phyloP scores from a whole-genome alignment of 2,797 vertebrate genomes.

The Gymnocypris eckloni region DNA sequence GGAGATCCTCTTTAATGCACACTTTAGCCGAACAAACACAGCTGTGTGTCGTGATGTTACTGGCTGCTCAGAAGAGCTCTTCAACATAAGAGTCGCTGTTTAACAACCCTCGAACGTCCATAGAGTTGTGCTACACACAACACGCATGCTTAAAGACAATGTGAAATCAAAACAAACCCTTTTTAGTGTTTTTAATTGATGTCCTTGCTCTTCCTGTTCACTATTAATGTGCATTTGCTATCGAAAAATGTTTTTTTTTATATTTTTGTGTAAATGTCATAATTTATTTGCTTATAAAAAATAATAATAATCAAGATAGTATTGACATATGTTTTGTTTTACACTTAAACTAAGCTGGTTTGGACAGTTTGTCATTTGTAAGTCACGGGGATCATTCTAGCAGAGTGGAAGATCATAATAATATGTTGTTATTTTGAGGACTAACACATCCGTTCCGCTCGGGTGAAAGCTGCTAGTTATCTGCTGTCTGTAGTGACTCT shows the following conservation, averaged over 20 bases:
- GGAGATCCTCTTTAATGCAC: constrained; percentile 50
- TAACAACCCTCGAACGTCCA: background rate
- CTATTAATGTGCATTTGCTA: background rate
- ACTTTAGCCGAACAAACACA: constrained; percentile 45
- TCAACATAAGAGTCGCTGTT: background rate
- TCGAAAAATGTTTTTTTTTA: too few species aligned
- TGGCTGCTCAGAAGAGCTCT: constrained; percentile 16
- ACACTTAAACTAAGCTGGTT: background rate
- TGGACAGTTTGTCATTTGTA: background rate
- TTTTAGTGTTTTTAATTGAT: background rate
- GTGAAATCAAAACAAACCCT: background rate
- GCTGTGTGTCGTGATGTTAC: constrained; percentile 42
- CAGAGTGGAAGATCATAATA: constrained; percentile 4
- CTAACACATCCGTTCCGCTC: constrained; percentile 18
- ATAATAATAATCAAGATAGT: background rate
- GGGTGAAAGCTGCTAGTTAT: constrained; percentile 52
- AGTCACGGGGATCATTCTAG: background rate
- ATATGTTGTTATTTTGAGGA: constrained; percentile 46
- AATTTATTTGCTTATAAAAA: background rate
- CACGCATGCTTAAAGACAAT: background rate
- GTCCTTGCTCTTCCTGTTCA: background rate
- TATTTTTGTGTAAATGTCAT: background rate
- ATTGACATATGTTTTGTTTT: background rate
- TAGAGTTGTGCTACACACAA: background rate
- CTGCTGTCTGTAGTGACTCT: constrained; percentile 44